These are phyloP conservation scores for Nephrotoma appendiculata DNA, from an alignment of 2,888 invertebrate genomes.

Conservation along the genomic window DNA sequence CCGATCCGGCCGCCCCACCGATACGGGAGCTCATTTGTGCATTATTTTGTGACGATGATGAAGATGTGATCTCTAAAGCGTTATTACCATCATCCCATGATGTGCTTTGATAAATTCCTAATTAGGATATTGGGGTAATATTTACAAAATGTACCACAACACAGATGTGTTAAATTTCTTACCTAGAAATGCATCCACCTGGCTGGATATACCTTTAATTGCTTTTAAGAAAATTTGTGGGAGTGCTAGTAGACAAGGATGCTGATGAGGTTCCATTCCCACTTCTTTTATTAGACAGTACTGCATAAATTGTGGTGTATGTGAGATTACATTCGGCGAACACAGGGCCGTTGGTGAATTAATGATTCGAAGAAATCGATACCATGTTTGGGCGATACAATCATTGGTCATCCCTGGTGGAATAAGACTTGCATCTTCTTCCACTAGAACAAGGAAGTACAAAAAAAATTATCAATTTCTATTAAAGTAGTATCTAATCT, in stretches of 20 bases:
- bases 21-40: background rate
- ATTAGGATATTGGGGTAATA: constrained; percentile 4
- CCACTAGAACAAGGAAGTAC: constrained; percentile 38
- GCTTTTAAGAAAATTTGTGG: constrained; percentile 87
- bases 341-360: constrained; percentile 91
- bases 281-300: constrained; percentile 69
- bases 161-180: constrained; percentile 20
- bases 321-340: constrained; percentile 61
- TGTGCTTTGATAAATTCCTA: constrained; percentile 28
- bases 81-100: constrained; percentile 28
- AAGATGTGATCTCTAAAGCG: constrained; percentile 19
- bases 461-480: background rate
- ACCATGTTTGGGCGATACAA: constrained; percentile 91
- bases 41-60: constrained; percentile 11
- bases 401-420: constrained; percentile 75
- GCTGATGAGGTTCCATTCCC: constrained; percentile 77
- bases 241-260: constrained; percentile 68
- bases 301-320: constrained; percentile 50
- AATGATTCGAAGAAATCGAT: constrained; percentile 81
- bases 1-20: constrained; percentile 10
- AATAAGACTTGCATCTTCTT: constrained; percentile 71
- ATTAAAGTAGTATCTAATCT: background rate
- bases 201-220: constrained; percentile 81
- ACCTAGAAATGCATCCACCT: constrained; percentile 94
- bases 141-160: background rate